Conservation (phyloP, 2,888 invertebrate species). For the Pteria penguin region DNA sequence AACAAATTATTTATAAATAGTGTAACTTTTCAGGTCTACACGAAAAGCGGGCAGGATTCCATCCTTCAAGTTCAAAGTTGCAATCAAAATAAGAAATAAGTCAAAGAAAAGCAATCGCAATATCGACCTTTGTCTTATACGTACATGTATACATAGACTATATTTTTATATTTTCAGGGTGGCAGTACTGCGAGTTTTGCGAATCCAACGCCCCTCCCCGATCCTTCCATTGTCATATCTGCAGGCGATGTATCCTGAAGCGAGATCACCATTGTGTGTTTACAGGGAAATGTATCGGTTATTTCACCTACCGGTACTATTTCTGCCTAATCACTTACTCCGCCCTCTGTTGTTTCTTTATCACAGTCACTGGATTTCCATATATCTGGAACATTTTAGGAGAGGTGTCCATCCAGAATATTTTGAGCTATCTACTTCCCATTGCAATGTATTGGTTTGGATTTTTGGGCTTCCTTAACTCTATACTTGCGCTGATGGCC, state of each 20-base stretch:
- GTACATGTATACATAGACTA: background rate
- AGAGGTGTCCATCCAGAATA: constrained; percentile 61
- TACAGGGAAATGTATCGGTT: constrained; percentile 76
- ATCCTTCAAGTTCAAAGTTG: no score
- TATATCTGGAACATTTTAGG: constrained; percentile 71
- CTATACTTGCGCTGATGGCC: constrained; percentile 69
- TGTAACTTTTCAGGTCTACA: no score
- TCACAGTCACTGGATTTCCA: constrained; percentile 77
- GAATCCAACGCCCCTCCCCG: constrained; percentile 76
- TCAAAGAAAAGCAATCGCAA: no score
- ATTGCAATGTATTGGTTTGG: constrained; percentile 72
- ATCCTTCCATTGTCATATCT: constrained; percentile 74
- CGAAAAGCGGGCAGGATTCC: no score
- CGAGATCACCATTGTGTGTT: constrained; percentile 79
- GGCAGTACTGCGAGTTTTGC: constrained; percentile 86
- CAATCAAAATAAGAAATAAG: no score
- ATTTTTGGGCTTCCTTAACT: constrained; percentile 56
- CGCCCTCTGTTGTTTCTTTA: constrained; percentile 69
- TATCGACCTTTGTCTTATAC: no score
- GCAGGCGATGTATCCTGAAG: constrained; percentile 80
- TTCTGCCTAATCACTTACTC: constrained; percentile 69
- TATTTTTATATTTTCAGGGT: constrained; percentile 80
- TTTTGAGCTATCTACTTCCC: constrained; percentile 73
- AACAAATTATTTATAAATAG: no score
- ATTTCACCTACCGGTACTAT: constrained; percentile 76